Base-by-base conservation (phyloP, 1,140 invertebrate genomes). In the Tetragonula clypearis region DNA sequence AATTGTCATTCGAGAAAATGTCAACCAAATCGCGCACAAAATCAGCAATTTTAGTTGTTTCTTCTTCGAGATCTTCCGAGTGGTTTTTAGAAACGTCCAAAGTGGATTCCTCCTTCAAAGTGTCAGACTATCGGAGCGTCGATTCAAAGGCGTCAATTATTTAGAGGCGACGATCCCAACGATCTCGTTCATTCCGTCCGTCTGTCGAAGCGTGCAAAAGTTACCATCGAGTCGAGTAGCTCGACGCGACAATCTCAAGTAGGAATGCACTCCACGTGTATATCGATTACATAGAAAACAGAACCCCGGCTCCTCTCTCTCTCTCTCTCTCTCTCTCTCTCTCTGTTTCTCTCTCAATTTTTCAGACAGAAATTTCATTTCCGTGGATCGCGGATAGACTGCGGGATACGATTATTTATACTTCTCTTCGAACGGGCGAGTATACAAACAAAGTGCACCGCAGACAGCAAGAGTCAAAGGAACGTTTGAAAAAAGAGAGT, bases 221-320 rank as follows among this genome's bases (percentile, higher is more conserved):
- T 79, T 60, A 79, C 56, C 15, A 69, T 62, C 77, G 56, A 58
- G 26, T 76, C 60, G 15, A 83, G 69, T 55, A 79, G 9, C 17
- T 19, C 58, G 58, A 4, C 84, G 53, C 26, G 69, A 66, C 71
- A n/a, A 58, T 12, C 19, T 23, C 23, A 85, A 49, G 58, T 23
- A 74, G 12, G 26, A 80, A 49, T 35, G 76, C 53, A 26, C 81
- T 77, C n/a, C n/a, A 12, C n/a, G 26, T 6, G 23, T 12, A 60
- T 68, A 35, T 72, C 55, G 21, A 35, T 68, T 68, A 21, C 41
- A 21, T 21, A 17, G 35, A 62, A 65, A 66, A 19, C 3, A 19
- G 1, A 55, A 17, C 41, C 41, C 12, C 11, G 11, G 21, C n/a
- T n/a, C 4, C 72, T 60, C n/a, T n/a, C n/a, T n/a, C n/a, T n/a